phyloP scores from a whole-genome alignment of 2,797 vertebrate genomes.

The Crenuchus spilurus region DNA sequence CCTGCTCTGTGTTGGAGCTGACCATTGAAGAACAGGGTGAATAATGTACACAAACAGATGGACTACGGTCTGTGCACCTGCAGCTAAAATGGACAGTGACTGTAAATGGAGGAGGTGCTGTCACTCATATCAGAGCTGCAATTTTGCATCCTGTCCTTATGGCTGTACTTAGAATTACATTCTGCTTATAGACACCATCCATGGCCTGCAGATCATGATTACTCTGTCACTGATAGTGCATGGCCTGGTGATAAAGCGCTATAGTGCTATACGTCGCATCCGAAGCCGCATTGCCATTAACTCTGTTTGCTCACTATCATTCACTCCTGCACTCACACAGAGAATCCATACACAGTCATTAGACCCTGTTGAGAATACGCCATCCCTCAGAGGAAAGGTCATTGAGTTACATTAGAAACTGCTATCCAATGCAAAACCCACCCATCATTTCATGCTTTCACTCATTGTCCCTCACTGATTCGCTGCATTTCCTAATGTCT shows the following conservation, averaged over 20 bases:
- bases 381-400: background rate
- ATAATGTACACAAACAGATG: too few relatives aligned
- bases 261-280: background rate
- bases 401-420: background rate
- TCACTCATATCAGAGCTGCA: too few relatives aligned
- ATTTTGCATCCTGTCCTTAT: too few relatives aligned
- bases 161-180: background rate
- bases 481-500: conserved; percentile 29
- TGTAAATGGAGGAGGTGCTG: too few relatives aligned
- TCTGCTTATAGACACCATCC: background rate
- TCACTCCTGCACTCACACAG: background rate
- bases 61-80: too few relatives aligned
- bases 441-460: conserved; percentile 11
- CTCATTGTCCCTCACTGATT: background rate
- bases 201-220: background rate
- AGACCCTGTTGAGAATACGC: background rate
- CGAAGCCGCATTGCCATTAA: background rate
- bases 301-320: background rate
- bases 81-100: too few relatives aligned
- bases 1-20: too few relatives aligned
- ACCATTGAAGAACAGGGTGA: too few relatives aligned
- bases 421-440: background rate
- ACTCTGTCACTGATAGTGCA: background rate
- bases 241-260: background rate
- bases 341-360: background rate